These are phyloP conservation scores for Neosalanx taihuensis DNA, from an alignment of 2,797 vertebrate species.

Conservation along the genomic window DNA sequence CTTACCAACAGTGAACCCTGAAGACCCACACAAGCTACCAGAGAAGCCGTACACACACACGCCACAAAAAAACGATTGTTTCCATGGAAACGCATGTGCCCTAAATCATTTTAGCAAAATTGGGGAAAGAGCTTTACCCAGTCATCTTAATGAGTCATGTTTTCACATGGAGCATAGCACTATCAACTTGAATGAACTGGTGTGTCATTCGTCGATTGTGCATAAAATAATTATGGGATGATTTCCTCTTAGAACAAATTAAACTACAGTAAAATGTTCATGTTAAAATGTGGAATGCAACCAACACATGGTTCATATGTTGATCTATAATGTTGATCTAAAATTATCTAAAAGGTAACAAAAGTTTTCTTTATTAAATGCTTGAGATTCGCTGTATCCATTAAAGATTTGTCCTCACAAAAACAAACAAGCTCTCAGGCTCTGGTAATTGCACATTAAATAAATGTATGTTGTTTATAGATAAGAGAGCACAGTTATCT, in stretches of 20 bases:
- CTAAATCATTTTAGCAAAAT: neutral
- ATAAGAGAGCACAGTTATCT: neutral
- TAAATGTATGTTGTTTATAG: neutral
- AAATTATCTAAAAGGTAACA: too few species aligned
- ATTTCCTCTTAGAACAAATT: neutral
- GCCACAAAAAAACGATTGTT: neutral
- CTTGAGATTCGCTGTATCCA: too few species aligned
- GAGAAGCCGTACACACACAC: neutral
- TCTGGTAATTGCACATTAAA: too few species aligned
- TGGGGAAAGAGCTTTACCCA: neutral
- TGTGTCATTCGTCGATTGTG: neutral
- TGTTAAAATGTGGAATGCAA: neutral
- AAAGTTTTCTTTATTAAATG: too few species aligned
- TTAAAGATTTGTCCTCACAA: too few species aligned
- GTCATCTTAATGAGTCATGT: neutral
- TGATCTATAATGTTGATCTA: neutral
- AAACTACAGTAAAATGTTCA: neutral
- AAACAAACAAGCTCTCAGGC: too few species aligned
- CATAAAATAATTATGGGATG: neutral
- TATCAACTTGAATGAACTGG: neutral
- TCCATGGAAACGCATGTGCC: slow-evolving; percentile 3
- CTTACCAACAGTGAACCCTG: neutral
- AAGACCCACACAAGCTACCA: neutral
- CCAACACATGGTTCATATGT: neutral
- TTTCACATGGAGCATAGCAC: neutral